Conservation (phyloP, 2,797 vertebrate species). For the Etheostoma nigrum region DNA sequence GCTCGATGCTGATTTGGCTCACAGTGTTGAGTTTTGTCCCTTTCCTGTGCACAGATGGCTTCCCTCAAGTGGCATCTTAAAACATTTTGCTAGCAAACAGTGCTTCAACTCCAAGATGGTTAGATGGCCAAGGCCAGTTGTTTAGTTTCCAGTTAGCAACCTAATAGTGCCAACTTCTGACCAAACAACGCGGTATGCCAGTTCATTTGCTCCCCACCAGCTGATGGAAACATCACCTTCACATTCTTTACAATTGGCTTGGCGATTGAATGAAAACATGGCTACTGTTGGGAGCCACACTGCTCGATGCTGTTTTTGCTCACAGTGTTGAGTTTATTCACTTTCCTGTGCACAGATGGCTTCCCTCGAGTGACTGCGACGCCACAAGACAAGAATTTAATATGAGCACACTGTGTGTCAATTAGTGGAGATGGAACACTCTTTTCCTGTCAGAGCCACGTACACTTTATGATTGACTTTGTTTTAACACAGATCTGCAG, state of each 20-base stretch:
- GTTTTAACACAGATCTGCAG: slow-evolving; percentile 18
- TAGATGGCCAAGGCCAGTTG: too few relatives aligned
- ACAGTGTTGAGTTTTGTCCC: background rate
- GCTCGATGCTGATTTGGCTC: background rate
- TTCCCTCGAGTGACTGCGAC: background rate
- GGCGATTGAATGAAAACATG: too few relatives aligned
- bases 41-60: slow-evolving; percentile 8
- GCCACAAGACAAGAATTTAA: slow-evolving; percentile 1
- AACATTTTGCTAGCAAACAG: too few relatives aligned
- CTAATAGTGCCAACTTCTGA: too few relatives aligned
- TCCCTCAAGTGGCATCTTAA: background rate
- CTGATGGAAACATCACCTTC: too few relatives aligned
- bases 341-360: slow-evolving; percentile 11
- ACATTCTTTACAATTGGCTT: too few relatives aligned
- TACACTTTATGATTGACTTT: background rate
- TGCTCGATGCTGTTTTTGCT: background rate
- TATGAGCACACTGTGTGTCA: slow-evolving; percentile 21
- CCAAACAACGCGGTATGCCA: too few relatives aligned
- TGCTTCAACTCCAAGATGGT: too few relatives aligned
- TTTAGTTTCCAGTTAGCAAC: too few relatives aligned
- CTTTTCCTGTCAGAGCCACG: background rate
- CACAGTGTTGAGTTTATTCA: background rate
- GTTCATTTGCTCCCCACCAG: too few relatives aligned
- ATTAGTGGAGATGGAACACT: slow-evolving; percentile 23
- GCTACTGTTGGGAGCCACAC: background rate